Evolutionary conservation across 2,113 vertebrate species (phyloP).

Genomic region (Psilopogon haemacephalus): DNA sequence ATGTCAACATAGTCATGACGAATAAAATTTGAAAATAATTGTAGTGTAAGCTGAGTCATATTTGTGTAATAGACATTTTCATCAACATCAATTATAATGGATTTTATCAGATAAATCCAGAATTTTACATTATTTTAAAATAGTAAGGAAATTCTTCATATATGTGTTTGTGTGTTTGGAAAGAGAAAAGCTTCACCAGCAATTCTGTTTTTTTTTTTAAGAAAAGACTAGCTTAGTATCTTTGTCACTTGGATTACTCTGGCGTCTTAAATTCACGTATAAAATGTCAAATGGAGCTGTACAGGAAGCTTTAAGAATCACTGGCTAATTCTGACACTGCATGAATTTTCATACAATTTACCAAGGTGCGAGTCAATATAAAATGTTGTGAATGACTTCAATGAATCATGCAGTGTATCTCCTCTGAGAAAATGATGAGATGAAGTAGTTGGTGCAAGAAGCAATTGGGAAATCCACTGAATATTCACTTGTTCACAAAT

Average conservation of each 20-base stretch:
- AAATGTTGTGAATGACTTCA: constrained; percentile 28
- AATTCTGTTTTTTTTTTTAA: neutral
- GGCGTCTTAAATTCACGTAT: constrained; percentile 33
- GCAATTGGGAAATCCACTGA: neutral
- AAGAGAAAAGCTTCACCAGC: neutral
- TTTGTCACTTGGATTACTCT: constrained; percentile 3
- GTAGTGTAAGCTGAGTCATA: neutral
- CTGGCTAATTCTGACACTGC: constrained; percentile 44
- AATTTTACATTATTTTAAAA: neutral
- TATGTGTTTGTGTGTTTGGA: neutral
- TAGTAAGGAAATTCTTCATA: neutral
- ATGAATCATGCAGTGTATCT: neutral
- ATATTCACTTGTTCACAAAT: neutral
- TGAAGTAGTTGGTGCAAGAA: neutral
- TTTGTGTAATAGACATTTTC: neutral
- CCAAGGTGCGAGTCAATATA: constrained; percentile 19
- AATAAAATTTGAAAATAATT: neutral
- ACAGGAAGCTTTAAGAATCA: constrained; percentile 14
- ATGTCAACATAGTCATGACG: neutral
- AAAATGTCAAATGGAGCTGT: constrained; percentile 3
- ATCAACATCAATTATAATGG: neutral
- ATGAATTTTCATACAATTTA: constrained; percentile 61
- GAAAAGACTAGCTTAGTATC: neutral
- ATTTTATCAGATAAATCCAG: neutral
- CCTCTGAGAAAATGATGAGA: neutral